A percentile compares a stretch with the other conserved stretches of the same genome.
Conservation (phyloP, 2,797 vertebrate genomes). For the Pogoniulus pusillus region DNA sequence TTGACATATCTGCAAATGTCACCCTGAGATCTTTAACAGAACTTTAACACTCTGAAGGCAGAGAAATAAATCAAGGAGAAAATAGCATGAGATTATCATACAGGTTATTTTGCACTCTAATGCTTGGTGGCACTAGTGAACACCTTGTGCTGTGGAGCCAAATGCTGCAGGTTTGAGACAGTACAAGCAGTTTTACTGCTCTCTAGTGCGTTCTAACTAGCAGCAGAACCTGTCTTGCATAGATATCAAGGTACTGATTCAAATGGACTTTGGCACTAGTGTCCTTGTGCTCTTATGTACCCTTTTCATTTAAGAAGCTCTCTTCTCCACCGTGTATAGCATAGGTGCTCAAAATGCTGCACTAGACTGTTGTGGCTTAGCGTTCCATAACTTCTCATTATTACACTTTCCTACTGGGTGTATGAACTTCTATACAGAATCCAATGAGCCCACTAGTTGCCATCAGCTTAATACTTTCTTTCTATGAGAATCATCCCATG, state of each 20-base stretch:
- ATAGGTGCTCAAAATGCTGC: not conserved
- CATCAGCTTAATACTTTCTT: not conserved
- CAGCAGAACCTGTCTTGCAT: not conserved
- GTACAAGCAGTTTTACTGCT: not conserved
- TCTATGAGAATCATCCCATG: not conserved
- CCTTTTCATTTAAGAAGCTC: not conserved
- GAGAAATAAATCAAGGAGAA: slow-evolving; percentile 37
- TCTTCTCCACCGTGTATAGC: not conserved
- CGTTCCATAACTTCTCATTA: not conserved
- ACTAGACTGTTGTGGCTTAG: not conserved
- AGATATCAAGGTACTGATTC: not conserved
- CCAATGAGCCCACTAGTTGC: not conserved
- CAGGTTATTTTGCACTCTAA: slow-evolving; percentile 14
- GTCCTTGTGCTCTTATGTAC: not conserved
- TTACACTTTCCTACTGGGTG: not conserved
- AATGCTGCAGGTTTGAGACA: not conserved
- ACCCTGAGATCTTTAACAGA: slow-evolving; percentile 9
- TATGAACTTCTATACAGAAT: not conserved
- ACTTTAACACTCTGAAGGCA: not conserved
- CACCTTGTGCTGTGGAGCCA: not conserved
- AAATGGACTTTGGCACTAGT: not conserved
- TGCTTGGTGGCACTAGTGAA: not conserved
- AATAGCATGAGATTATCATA: not conserved
- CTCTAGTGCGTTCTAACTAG: not conserved
- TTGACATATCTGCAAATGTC: not conserved